These are phyloP conservation scores for Triplophysa rosa DNA, from an alignment of 2,113 vertebrate species.

Conservation along the genomic window DNA sequence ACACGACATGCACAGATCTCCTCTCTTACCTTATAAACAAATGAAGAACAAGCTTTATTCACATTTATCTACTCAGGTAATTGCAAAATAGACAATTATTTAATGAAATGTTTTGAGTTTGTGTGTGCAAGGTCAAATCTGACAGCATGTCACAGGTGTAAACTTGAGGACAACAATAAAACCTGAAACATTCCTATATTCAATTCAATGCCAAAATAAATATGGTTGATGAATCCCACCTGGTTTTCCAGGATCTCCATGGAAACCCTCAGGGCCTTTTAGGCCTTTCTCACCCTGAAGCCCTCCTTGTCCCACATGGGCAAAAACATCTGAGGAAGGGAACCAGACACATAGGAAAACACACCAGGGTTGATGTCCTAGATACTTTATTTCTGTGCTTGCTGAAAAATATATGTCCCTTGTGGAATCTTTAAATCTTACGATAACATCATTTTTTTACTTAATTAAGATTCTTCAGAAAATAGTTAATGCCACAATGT, in stretches of 20 bases:
- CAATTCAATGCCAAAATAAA: no score
- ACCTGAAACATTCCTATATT: no score
- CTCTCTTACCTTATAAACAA: slow-evolving; percentile 65
- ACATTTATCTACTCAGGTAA: not conserved
- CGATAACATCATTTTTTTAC: no score
- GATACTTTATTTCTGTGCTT: no score
- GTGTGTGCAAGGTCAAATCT: no score
- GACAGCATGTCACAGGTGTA: no score
- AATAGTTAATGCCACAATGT: no score
- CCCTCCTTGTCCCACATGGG: slow-evolving; percentile 48
- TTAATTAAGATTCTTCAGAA: no score
- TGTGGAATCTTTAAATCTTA: no score
- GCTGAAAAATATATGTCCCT: no score
- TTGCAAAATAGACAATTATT: not conserved
- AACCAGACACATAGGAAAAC: not conserved
- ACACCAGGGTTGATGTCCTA: no score
- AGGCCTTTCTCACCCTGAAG: slow-evolving; percentile 48
- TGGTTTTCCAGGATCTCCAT: slow-evolving; percentile 54
- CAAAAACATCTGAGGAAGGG: not conserved
- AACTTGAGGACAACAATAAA: no score
- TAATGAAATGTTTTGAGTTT: not conserved
- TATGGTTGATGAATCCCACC: slow-evolving; percentile 12
- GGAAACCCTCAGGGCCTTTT: slow-evolving; percentile 50
- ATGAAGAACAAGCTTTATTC: not conserved
- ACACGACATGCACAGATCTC: slow-evolving; percentile 61